Evolutionary conservation across 23 tunicate species (phyloP).

Genomic region (Halocynthia aurantium): DNA sequence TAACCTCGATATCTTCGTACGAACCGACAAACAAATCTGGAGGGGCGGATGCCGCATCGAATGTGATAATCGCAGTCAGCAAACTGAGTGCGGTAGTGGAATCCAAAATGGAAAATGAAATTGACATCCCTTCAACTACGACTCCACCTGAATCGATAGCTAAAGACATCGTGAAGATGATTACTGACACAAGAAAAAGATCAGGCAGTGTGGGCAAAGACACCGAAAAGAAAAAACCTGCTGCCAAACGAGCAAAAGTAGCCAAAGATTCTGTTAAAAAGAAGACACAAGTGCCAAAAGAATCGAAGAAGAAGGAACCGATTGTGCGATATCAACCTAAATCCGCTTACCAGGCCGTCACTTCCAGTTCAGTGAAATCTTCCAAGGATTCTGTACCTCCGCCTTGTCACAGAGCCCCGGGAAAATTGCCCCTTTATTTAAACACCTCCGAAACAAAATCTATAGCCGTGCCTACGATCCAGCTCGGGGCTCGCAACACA

Average conservation of each 20-base stretch:
- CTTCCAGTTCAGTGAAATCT: slow-evolving; percentile 1
- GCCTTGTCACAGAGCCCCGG: slow-evolving; percentile 43
- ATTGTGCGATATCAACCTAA: slow-evolving; percentile 38
- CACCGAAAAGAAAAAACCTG: slow-evolving; percentile 9
- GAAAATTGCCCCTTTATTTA: slow-evolving; percentile 68
- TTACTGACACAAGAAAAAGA: slow-evolving; percentile 5
- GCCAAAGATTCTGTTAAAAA: slow-evolving; percentile 19
- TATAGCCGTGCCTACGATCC: slow-evolving; percentile 65
- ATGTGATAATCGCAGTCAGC: too few species aligned
- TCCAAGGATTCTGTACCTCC: neutral
- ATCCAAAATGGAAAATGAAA: too few species aligned
- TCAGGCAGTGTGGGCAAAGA: slow-evolving; percentile 7
- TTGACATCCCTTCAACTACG: too few species aligned
- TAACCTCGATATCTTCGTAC: neutral
- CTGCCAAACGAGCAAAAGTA: slow-evolving; percentile 5
- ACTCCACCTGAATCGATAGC: too few species aligned
- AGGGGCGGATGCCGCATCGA: too few species aligned
- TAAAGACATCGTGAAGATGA: too few species aligned
- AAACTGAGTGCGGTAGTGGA: too few species aligned
- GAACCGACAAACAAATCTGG: neutral
- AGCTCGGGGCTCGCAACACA: slow-evolving; percentile 39
- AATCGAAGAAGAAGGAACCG: slow-evolving; percentile 11
- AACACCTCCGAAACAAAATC: slow-evolving; percentile 36
- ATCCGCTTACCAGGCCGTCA: neutral
- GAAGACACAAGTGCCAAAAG: neutral